These are phyloP conservation scores for Podilymbus podiceps DNA, from an alignment of 2,113 vertebrate genomes.

Conservation along the genomic window DNA sequence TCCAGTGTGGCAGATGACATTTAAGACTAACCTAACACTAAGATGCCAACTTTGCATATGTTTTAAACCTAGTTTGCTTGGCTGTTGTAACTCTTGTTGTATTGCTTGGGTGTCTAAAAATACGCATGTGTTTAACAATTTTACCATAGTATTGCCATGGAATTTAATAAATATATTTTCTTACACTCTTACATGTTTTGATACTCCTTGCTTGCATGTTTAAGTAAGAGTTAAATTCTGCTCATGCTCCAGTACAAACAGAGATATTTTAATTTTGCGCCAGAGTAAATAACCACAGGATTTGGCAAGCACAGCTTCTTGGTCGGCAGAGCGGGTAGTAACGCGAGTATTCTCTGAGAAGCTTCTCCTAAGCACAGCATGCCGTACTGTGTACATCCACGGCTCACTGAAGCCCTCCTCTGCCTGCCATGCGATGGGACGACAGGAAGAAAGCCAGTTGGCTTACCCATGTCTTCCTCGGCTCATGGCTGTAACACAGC, in stretches of 20 bases:
- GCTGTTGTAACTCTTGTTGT: constrained; percentile 67
- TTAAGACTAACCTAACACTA: constrained; percentile 65
- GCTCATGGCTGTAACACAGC: not conserved
- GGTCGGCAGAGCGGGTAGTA: not conserved
- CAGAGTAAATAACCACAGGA: not conserved
- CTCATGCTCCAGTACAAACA: not conserved
- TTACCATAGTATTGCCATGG: constrained; percentile 75
- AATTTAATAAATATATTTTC: constrained; percentile 85
- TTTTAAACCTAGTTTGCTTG: constrained; percentile 72
- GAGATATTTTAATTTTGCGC: not conserved
- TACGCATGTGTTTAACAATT: constrained; percentile 78
- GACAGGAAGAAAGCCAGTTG: not conserved
- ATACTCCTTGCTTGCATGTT: constrained; percentile 28
- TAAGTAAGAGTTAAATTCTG: constrained; percentile 4
- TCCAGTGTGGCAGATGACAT: constrained; percentile 39
- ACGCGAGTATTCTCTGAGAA: not conserved
- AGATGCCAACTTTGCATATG: constrained; percentile 40
- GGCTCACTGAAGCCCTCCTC: not conserved
- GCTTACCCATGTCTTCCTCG: not conserved
- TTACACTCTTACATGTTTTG: constrained; percentile 61
- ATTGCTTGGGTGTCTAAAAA: constrained; percentile 75
- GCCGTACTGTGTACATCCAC: fast-evolving
- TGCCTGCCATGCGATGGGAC: not conserved
- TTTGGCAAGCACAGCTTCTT: not conserved
- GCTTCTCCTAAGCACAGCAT: not conserved